Conservation (phyloP, 92 coral and sea anemone species). For the Actinostola sp. region DNA sequence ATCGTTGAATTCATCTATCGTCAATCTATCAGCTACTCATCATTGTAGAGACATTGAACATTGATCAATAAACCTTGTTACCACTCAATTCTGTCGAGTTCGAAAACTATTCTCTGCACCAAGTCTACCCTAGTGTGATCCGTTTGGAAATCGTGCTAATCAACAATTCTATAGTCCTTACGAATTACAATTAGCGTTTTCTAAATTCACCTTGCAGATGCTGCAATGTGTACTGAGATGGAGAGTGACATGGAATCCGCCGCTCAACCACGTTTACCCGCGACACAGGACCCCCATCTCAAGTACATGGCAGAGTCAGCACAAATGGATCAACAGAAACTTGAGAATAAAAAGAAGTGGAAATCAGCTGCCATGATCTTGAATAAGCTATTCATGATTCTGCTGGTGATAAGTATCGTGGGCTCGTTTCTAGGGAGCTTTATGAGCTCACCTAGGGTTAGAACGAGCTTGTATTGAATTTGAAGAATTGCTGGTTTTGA, state of each 20-base stretch:
- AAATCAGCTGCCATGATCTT: slow-evolving; percentile 78
- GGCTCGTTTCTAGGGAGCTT: slow-evolving; percentile 60
- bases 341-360: slow-evolving; percentile 75
- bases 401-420: slow-evolving; percentile 68
- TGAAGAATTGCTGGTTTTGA: no score
- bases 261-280: neutral
- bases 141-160: no score
- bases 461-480: slow-evolving; percentile 7
- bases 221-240: neutral
- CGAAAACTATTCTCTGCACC: no score
- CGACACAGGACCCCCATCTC: slow-evolving; percentile 5
- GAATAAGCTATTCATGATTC: slow-evolving; percentile 67
- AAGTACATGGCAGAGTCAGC: slow-evolving; percentile 27
- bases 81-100: no score
- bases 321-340: slow-evolving; percentile 43
- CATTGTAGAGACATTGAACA: no score
- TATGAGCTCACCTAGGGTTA: slow-evolving; percentile 66
- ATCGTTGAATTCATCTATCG: no score
- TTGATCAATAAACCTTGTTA: no score
- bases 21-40: no score
- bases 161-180: no score
- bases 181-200: no score
- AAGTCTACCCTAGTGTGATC: no score
- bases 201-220: slow-evolving; percentile 7
- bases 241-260: neutral